These are phyloP conservation scores for Zoanthus sansibaricus DNA, from an alignment of 92 coral and sea anemone species.

Conservation along the genomic window DNA sequence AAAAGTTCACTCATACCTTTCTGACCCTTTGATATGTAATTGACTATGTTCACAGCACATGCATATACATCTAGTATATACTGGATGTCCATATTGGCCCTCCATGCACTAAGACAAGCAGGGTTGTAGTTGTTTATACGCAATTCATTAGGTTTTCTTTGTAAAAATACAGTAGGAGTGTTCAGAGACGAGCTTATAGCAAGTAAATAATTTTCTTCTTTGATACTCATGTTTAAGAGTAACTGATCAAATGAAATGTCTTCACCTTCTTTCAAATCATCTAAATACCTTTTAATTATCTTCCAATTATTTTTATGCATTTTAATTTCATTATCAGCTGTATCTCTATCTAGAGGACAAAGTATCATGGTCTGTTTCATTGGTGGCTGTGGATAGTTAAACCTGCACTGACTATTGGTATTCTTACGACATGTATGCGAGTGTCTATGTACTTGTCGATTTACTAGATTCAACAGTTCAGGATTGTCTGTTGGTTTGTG, in stretches of 20 bases:
- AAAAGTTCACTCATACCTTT: conserved; percentile 6
- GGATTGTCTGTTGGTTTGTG: conserved; percentile 6
- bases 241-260: conserved; percentile 6
- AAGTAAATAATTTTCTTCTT: not conserved
- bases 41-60: not conserved
- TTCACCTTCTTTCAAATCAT: not conserved
- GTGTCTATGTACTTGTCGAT: conserved; percentile 8
- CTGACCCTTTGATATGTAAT: conserved; percentile 7
- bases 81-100: conserved; percentile 7
- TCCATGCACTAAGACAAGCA: not conserved
- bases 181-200: not conserved
- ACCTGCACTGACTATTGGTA: conserved; percentile 9
- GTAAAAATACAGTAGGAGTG: not conserved
- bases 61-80: not conserved
- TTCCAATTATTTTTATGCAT: conserved; percentile 1
- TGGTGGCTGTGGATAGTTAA: not conserved
- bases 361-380: conserved; percentile 3
- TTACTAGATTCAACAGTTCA: not conserved
- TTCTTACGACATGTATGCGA: conserved; percentile 4
- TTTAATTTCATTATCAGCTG: conserved; percentile 5
- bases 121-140: not conserved
- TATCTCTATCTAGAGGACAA: conserved; percentile 1
- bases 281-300: not conserved
- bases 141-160: not conserved
- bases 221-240: not conserved